Evolutionary conservation across 2,888 invertebrate genomes (phyloP), one percentile per base, ranked within the genome.

Genomic region (Parnassius glacialis): DNA sequence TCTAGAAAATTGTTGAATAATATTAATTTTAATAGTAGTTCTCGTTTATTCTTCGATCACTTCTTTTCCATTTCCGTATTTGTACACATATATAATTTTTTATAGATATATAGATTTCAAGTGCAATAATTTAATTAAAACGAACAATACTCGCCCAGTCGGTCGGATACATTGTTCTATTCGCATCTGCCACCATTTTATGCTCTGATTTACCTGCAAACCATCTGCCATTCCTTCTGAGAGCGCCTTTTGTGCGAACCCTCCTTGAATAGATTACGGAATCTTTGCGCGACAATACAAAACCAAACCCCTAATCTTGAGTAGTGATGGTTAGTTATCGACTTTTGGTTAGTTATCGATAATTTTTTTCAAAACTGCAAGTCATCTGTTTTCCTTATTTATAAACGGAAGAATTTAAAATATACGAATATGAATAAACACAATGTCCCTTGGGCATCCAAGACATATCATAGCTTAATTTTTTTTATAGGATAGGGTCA

Each of bases 151-250:
- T 66, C 20, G 25, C 61, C 68, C 71, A 69, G 74, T 73, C 68
- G 61, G 68, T 62, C 68, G 63, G 71, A 66, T 67, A 71, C 71
- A 72, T 80, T 84, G 82, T 83, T 82, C 84, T 79, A 71, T 66
- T 68, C 73, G 76, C 90, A 90, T 87, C 89, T 89, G 87, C 83
- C 67, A 55, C 44, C 12, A 61, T 51, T 50, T 63, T 67, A 62
- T 72, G 81, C 78, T 78, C 89, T 80, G 84, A 79, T 86, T 87
- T 86, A 85, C 85, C 87, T 87, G 84, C 77, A 67, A 65, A 74
- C 84, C 89, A 90, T 88, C 90, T 89, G 90, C 85, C 80, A 71
- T 73, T 65, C 74, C 66, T 72, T 70, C 68, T 68, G 66, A 65
- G 62, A 66, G 66, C 63, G 58, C 61, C 70, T 68, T 69, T 77